phyloP scores from a whole-genome alignment of 2,888 invertebrate genomes.

The Eupithecia vulgata region DNA sequence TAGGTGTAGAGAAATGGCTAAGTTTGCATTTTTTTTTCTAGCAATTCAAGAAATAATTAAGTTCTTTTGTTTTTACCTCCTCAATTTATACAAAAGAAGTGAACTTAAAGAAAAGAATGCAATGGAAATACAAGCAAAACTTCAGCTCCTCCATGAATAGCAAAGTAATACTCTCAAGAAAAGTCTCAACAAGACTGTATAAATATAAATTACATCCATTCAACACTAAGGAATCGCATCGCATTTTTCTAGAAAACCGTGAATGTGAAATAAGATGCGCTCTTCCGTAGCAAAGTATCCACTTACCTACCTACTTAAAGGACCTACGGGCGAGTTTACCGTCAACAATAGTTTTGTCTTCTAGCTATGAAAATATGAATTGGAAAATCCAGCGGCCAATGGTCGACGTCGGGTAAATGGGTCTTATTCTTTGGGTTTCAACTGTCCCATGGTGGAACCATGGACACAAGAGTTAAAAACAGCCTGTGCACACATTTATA shows the following conservation, averaged over 20 bases:
- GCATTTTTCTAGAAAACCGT: slow-evolving; percentile 5
- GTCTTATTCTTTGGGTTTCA: too few species aligned
- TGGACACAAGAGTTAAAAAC: background rate
- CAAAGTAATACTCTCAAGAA: background rate
- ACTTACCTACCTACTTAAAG: background rate
- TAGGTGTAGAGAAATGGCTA: too few species aligned
- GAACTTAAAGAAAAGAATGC: background rate
- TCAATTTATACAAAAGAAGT: too few species aligned
- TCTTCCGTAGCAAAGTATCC: slow-evolving; percentile 3
- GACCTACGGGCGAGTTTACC: background rate
- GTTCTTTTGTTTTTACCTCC: background rate
- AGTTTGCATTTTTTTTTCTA: too few species aligned
- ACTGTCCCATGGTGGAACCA: too few species aligned
- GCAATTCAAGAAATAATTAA: too few species aligned
- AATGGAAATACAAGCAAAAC: background rate
- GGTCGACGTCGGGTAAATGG: background rate
- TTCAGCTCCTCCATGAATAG: background rate
- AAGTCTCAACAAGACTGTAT: background rate
- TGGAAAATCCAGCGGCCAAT: background rate
- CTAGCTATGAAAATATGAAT: background rate
- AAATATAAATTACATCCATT: background rate
- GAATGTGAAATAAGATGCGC: slow-evolving; percentile 5
- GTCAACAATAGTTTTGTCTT: background rate
- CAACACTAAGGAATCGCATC: slow-evolving; percentile 3
- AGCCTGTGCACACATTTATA: too few species aligned